Base-by-base conservation (phyloP, 2,113 vertebrate genomes). In the Nicator chloris region DNA sequence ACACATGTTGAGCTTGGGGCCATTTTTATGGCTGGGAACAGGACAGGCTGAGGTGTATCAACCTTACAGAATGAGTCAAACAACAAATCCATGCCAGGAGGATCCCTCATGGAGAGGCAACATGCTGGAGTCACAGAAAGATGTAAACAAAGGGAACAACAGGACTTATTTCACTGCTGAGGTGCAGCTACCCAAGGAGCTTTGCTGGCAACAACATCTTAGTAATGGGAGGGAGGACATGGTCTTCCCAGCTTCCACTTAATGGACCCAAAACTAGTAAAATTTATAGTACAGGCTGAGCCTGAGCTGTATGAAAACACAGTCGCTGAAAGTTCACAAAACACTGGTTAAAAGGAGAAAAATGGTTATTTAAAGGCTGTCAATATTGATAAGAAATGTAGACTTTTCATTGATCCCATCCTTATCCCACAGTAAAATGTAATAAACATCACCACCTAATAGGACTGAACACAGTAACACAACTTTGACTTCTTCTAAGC, bases 41-140 rank as follows among this genome's bases (percentile, higher is more conserved):
- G 44, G 71, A 90, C 0, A 0, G 56, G 50, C 18, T 63, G 71
- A 95, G 47, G 35, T 10, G 1, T 14, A 81, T 37, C 75, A 57
- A 7, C 7, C 3, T 24, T 68, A 54, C 31, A 83, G 68, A 76
- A 19, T 6, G 73, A 77, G 18, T 9, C 10, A 1, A 72, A 64
- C 72, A 92, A 64, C 10, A 93, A 78, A 87, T 44, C 77, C 56
- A 31, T 27, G 60, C 53, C 86, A 93, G 53, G 33, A 88, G 51
- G 71, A 66, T 86, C 76, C 47, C 44, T 71, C 1, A 0, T 14
- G 51, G 70, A 85, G 40, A 60, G 6, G 28, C 20, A 76, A 26
- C 40, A 17, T 13, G 40, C 56, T 88, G 71, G 27, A 92, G 73
- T 3, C 42, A 70, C 66, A 71, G 26, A 87, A 81, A 91, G 57